Evolutionary conservation across 1,140 invertebrate species (phyloP), one percentile per base, ranked within the genome.

Genomic region (Drosophila subobscura): DNA sequence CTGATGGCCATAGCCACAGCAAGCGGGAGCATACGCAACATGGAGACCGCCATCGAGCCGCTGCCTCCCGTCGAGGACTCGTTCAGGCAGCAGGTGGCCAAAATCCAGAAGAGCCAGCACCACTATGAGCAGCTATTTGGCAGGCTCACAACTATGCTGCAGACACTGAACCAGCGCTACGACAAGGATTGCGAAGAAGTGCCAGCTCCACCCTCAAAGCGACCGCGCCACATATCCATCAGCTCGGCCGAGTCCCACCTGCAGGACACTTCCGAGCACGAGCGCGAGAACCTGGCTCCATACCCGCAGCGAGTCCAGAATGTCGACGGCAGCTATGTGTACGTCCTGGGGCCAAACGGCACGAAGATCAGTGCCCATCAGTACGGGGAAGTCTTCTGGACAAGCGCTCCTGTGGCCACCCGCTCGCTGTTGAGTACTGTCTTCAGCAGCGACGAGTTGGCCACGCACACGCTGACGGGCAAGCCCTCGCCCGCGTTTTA

Each of bases 401-500:
- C 64, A 0, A 81, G 60, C 29, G 73, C 90, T 6, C 78, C 88
- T 4, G 52, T 80, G 4, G 91, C 92, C 4, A 92, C 92, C 4
- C 75, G 92, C 23, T 80, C 81, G 16, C 70, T 92, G 0, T 59
- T 92, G 4, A 53, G 66, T 12, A 61, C 60, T 1, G 59, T 92
- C 25, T 92, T 92, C 53, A 73, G 50, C 51, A 72, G 81, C 40
- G 78, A 91, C 41, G 79, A 89, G 22, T 59, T 92, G 37, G 92
- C 92, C 12, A 92, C 91, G 5, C 91, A 92, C 57, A 91, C 88
- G 0, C 59, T 92, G 5, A 92, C 91, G 0, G 92, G 92, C 1
- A 92, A 92, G 56, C 92, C 91, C 0, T 92, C 91, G 3, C 91
- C 92, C 0, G 90, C 90, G 0, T 91, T 91, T 45, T 84, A 89